phyloP scores from a whole-genome alignment of 1,140 invertebrate genomes.

The Bombus confusus region DNA sequence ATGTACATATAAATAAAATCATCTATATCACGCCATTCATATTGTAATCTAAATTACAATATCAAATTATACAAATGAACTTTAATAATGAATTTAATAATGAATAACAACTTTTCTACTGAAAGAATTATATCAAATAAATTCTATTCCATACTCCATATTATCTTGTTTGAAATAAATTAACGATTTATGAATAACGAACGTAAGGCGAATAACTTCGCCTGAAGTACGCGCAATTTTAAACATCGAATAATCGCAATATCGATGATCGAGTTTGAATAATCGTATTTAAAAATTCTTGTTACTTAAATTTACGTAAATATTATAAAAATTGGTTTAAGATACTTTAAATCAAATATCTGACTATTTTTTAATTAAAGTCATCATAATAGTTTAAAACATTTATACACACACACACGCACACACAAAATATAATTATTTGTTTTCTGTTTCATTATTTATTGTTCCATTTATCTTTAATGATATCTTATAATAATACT shows the following conservation, averaged over 20 bases:
- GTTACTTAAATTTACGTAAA: not conserved
- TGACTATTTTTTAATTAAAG: not conserved
- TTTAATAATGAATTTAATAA: not conserved
- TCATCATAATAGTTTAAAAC: not conserved
- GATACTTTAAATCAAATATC: not conserved
- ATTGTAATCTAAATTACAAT: too few species aligned
- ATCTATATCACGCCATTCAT: not conserved
- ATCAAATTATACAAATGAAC: not conserved
- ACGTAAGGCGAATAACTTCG: slow-evolving; percentile 1
- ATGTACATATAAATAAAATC: not conserved
- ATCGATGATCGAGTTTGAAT: slow-evolving; percentile 18
- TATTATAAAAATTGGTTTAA: not conserved
- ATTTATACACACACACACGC: not conserved
- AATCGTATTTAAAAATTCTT: slow-evolving; percentile 7
- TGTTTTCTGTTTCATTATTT: not conserved
- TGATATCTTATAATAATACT: not conserved
- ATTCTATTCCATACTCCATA: not conserved
- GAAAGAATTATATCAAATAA: too few species aligned
- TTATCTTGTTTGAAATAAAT: slow-evolving; percentile 17
- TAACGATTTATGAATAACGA: not conserved
- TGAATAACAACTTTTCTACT: not conserved
- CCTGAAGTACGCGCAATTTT: not conserved
- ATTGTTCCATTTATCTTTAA: not conserved
- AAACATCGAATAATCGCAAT: slow-evolving; percentile 35
- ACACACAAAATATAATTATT: not conserved